phyloP scores from a whole-genome alignment of 2,888 invertebrate genomes.

The Ectemnius lituratus region DNA sequence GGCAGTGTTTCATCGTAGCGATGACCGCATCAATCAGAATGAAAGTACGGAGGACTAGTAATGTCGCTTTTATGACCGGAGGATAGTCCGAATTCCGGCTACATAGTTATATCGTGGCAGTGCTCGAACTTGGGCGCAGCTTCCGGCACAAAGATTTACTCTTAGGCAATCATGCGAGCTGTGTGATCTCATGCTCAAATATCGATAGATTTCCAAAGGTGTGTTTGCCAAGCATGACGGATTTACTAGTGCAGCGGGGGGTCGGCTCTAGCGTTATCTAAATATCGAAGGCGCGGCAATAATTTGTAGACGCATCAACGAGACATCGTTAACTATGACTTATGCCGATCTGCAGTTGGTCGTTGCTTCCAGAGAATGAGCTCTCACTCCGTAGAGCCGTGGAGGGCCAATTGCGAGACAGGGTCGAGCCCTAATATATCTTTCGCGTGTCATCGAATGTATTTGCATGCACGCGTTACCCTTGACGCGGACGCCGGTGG shows the following conservation, averaged over 20 bases:
- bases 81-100: no score
- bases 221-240: slow-evolving; percentile 35
- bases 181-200: slow-evolving; percentile 19
- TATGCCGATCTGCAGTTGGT: slow-evolving; percentile 8
- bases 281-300: slow-evolving; percentile 4
- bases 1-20: no score
- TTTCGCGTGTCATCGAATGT: slow-evolving; percentile 48
- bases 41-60: no score
- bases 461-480: slow-evolving; percentile 35
- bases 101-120: no score
- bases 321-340: slow-evolving; percentile 24
- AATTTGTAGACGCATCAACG: slow-evolving; percentile 14
- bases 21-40: no score
- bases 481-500: slow-evolving; percentile 1
- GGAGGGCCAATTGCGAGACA: slow-evolving; percentile 35
- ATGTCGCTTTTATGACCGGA: no score
- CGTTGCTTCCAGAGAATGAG: slow-evolving; percentile 15
- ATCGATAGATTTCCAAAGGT: slow-evolving; percentile 22
- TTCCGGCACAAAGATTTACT: slow-evolving; percentile 25
- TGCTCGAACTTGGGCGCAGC: no score
- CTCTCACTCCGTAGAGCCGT: background rate
- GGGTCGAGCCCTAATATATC: slow-evolving; percentile 32
- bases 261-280: background rate
- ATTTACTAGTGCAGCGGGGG: slow-evolving; percentile 13
- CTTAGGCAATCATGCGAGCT: background rate